Evolutionary conservation across 2,888 invertebrate genomes (phyloP), one percentile per base, ranked within the genome.

Genomic region (Phyto melanocephala): DNA sequence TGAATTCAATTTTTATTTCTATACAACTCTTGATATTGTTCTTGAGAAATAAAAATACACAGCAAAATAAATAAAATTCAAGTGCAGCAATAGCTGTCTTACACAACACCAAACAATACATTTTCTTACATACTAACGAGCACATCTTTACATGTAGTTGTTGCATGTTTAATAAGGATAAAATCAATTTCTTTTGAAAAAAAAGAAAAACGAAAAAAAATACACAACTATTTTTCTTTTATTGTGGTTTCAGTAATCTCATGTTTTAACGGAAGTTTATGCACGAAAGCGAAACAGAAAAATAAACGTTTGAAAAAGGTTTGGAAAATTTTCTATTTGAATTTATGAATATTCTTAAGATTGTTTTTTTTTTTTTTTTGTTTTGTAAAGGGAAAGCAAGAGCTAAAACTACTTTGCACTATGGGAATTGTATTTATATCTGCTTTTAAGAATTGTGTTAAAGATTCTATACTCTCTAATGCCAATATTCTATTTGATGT

Each of bases 171-270:
- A 20, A 67, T 22, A 45, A 20, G 56, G 33, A 70, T 42, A 40
- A 70, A 70, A 70, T 54, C 24, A 20, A 56, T 70, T 56, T 56
- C 15, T 20, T 56, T 15, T 11, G 24, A n/a, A n/a, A n/a, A n/a
- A n/a, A n/a, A n/a, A n/a, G n/a, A n/a, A 1, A 54, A 70, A 45
- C 2, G 22, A 28, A 47, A 45, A 35, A 17, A 40, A 22, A 40
- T 52, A 67, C n/a, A 17, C 28, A 52, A 50, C n/a, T 7, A 6
- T 13, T 68, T 24, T 22, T 15, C 8, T 42, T 54, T 54, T 6
- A n/a, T 22, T 37, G 67, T 28, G 40, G 68, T 54, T 54, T 40
- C 10, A 35, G 4, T 17, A 67, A 22, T 52, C 68, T 54, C 17
- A 17, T 17, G 17, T 40, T 54, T 4, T 17, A 68, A 28, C 15